Percentiles rank a stretch among this genome's conserved stretches.
These are phyloP conservation scores for Andrena fulva DNA, from an alignment of 2,888 invertebrate genomes.

Conservation along the genomic window DNA sequence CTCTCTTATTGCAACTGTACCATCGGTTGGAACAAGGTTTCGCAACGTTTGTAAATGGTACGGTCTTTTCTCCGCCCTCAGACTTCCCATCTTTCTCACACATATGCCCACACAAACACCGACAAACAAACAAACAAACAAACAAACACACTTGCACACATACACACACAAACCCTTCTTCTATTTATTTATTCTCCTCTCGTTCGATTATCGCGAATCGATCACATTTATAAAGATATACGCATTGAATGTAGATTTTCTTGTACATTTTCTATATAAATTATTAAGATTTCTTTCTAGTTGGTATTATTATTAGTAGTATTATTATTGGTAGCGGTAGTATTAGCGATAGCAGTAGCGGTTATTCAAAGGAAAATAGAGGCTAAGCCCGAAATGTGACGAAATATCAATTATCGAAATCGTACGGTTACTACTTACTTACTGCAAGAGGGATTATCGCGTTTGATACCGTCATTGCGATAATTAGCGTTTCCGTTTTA, in stretches of 20 bases:
- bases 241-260: slow-evolving; percentile 83
- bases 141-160: neutral
- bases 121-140: neutral
- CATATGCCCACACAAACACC: neutral
- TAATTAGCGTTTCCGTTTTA: neutral
- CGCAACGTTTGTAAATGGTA: slow-evolving; percentile 51
- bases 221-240: slow-evolving; percentile 76
- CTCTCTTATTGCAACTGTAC: slow-evolving; percentile 33
- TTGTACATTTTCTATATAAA: slow-evolving; percentile 83
- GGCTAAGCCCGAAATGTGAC: slow-evolving; percentile 66
- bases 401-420: slow-evolving; percentile 48
- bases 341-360: slow-evolving; percentile 37
- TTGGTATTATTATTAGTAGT: slow-evolving; percentile 68
- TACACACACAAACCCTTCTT: slow-evolving; percentile 44
- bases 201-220: slow-evolving; percentile 74
- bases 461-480: slow-evolving; percentile 17
- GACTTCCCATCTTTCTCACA: slow-evolving; percentile 58
- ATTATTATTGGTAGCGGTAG: slow-evolving; percentile 49
- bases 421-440: slow-evolving; percentile 47
- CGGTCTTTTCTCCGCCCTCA: slow-evolving; percentile 38
- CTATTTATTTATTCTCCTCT: slow-evolving; percentile 75
- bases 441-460: slow-evolving; percentile 14
- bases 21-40: slow-evolving; percentile 17
- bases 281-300: slow-evolving; percentile 77
- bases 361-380: slow-evolving; percentile 59